Percentiles rank a stretch among this genome's conserved stretches.
phyloP scores from a whole-genome alignment of 2,888 invertebrate species.

The Papilio elwesi region DNA sequence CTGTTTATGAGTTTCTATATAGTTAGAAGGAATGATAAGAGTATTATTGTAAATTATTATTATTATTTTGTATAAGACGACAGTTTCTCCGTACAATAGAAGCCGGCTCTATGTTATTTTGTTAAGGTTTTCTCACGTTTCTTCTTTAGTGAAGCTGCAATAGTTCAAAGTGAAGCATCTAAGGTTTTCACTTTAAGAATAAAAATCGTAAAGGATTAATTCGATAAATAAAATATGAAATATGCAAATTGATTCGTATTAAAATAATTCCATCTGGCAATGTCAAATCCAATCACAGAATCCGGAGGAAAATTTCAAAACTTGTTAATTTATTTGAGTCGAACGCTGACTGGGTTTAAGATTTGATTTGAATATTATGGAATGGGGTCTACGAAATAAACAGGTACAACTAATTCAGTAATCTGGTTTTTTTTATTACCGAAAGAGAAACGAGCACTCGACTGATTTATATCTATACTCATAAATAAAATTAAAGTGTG shows the following conservation, averaged over 20 bases:
- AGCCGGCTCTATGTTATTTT: too few relatives aligned
- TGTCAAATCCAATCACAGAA: constrained; percentile 21
- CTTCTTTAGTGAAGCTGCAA: too few relatives aligned
- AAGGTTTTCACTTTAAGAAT: background rate
- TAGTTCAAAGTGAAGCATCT: too few relatives aligned
- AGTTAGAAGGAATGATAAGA: too few relatives aligned
- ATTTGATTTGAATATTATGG: constrained; percentile 28
- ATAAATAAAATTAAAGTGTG: too few relatives aligned
- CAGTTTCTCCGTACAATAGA: too few relatives aligned
- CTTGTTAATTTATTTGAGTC: constrained; percentile 9
- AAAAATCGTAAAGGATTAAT: background rate
- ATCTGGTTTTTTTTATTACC: background rate
- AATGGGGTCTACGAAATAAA: constrained; percentile 21
- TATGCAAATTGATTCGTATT: constrained; percentile 10
- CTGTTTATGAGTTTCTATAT: too few relatives aligned
- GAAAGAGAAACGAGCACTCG: too few relatives aligned
- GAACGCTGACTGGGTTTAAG: constrained; percentile 23
- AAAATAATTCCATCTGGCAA: constrained; percentile 10
- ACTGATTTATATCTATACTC: too few relatives aligned
- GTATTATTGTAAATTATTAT: too few relatives aligned
- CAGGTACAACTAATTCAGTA: background rate
- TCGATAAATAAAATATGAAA: constrained; percentile 5
- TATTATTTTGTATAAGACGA: too few relatives aligned
- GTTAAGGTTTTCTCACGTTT: too few relatives aligned
- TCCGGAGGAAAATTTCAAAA: constrained; percentile 7